Evolutionary conservation across 2,797 vertebrate genomes (phyloP), one percentile per base, ranked within the genome.

Genomic region (Meriones psammophilus): DNA sequence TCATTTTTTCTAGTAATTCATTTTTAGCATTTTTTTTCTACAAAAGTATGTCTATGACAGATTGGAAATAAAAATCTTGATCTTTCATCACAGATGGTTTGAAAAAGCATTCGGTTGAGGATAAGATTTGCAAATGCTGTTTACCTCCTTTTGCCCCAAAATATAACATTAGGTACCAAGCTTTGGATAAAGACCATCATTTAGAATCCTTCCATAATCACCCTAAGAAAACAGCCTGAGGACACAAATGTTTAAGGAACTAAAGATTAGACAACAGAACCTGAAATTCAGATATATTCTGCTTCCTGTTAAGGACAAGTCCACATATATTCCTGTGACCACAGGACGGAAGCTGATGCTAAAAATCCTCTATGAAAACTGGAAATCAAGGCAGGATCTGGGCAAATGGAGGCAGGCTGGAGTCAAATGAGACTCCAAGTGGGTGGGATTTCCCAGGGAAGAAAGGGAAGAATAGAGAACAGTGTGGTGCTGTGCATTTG

Each of bases 51-150:
- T 95, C 95, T 96, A 89, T 94, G 96, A 97, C 97, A 97, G 97
- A 98, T 97, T 98, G 97, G 95, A 97, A 97, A 96, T 95, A 96
- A 97, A 97, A 97, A 94, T 97, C 91, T 92, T 96, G 95, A 97
- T 97, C 95, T 98, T 98, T 96, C 92, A 97, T 92, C 91, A 98
- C 97, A 98, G 97, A 98, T 97, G 97, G 97, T 92, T 96, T 97
- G 97, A 92, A 97, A 50, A 98, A 97, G 91, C 95, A 94, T 97
- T 97, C 96, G 92, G 94, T 97, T 68, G 92, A 95, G 85, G 92
- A 96, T 95, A 92, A 94, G 96, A 96, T 97, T 97, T 96, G 95
- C 81, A 96, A 96, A 96, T 97, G 96, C 94, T 97, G 97, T 97
- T 97, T 97, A 94, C 95, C 88, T 97, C 91, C 96, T 84, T 95